These are phyloP conservation scores for Dascyllus trimaculatus DNA, from an alignment of 2,113 vertebrate species.

Conservation along the genomic window DNA sequence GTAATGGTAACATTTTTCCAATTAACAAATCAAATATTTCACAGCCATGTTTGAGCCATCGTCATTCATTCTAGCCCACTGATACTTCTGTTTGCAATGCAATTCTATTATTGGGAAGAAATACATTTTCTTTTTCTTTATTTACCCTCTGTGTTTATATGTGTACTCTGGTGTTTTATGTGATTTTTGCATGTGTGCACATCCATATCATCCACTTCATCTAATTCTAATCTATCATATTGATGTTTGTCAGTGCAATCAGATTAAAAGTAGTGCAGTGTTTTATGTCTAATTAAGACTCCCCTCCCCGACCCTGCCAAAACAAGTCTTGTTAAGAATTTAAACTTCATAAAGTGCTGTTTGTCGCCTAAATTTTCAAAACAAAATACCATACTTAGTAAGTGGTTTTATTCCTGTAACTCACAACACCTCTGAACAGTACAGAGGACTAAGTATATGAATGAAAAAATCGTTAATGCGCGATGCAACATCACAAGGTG, in stretches of 20 bases:
- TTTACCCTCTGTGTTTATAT: no score
- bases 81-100: no score
- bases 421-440: constrained; percentile 6
- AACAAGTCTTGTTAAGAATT: constrained; percentile 33
- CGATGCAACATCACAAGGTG: no score
- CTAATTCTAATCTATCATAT: constrained; percentile 27
- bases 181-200: constrained; percentile 14
- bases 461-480: background rate
- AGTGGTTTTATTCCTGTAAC: no score
- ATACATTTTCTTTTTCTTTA: no score
- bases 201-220: constrained; percentile 12
- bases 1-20: no score
- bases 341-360: constrained; percentile 76
- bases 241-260: constrained; percentile 65
- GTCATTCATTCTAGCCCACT: no score
- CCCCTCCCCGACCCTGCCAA: background rate
- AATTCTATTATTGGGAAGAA: no score
- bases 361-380: constrained; percentile 16
- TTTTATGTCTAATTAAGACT: constrained; percentile 39
- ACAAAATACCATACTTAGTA: background rate
- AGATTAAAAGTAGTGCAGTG: constrained; percentile 66
- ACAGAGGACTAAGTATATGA: constrained; percentile 7
- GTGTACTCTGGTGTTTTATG: no score
- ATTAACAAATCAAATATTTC: no score
- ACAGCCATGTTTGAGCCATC: no score